A percentile compares a stretch with the other conserved stretches of the same genome.
These are phyloP conservation scores for Acrocyrtus sp. DNA, from an alignment of 2,888 invertebrate genomes.

Conservation along the genomic window DNA sequence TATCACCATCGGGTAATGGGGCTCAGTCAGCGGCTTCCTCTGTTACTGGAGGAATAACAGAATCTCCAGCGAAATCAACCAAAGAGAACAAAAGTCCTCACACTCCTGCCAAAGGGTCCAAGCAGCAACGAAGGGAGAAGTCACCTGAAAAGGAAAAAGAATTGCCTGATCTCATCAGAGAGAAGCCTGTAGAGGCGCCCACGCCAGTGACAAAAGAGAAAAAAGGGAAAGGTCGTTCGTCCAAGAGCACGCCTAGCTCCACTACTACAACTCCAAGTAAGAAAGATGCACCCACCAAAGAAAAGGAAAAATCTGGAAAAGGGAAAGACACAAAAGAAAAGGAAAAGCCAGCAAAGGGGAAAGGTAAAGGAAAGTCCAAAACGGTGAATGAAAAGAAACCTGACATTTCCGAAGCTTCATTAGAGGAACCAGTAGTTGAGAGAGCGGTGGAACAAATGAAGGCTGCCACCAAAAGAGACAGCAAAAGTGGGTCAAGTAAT, in stretches of 20 bases:
- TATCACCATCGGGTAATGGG: conserved; percentile 77
- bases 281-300: conserved; percentile 6
- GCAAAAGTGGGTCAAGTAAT: conserved; percentile 43
- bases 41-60: conserved; percentile 48
- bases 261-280: conserved; percentile 33
- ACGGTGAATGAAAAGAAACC: conserved; percentile 34
- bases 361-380: conserved; percentile 42
- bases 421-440: conserved; percentile 54
- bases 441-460: conserved; percentile 55
- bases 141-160: conserved; percentile 53
- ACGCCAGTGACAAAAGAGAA: conserved; percentile 63
- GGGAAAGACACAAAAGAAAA: conserved; percentile 16
- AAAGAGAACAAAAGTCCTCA: conserved; percentile 58
- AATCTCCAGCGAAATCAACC: conserved; percentile 52
- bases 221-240: conserved; percentile 65
- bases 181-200: conserved; percentile 57
- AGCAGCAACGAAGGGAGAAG: conserved; percentile 53
- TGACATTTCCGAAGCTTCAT: conserved; percentile 48
- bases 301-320: conserved; percentile 15
- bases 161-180: conserved; percentile 25
- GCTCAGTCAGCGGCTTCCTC: conserved; percentile 76
- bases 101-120: conserved; percentile 57
- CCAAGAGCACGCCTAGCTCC: conserved; percentile 46
- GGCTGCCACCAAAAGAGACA: conserved; percentile 51
- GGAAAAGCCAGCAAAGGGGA: conserved; percentile 37